A percentile compares a stretch with the other conserved stretches of the same genome.
These are phyloP conservation scores for Drosophila tristis DNA, from an alignment of 1,140 invertebrate genomes.

Conservation along the genomic window DNA sequence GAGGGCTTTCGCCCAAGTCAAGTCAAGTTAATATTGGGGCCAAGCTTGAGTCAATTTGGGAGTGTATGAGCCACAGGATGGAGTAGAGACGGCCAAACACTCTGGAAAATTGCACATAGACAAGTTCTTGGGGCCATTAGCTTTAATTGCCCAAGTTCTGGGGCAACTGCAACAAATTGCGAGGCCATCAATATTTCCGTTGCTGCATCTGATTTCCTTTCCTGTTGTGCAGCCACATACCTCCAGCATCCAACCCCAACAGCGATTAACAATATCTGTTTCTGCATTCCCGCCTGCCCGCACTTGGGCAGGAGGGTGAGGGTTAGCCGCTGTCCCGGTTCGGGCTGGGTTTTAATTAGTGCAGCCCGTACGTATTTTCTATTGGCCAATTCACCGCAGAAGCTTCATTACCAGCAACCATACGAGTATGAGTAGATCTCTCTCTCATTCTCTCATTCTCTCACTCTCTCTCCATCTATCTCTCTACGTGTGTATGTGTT, in stretches of 20 bases:
- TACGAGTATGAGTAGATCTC: not conserved
- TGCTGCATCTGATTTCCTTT: slow-evolving; percentile 68
- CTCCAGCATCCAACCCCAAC: slow-evolving; percentile 4
- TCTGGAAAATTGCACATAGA: slow-evolving; percentile 50
- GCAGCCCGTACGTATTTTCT: slow-evolving; percentile 66
- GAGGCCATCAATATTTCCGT: slow-evolving; percentile 65
- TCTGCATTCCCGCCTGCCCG: not conserved
- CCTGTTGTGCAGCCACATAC: slow-evolving; percentile 56
- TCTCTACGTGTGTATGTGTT: slow-evolving; percentile 33
- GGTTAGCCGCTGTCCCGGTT: slow-evolving; percentile 40
- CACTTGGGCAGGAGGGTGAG: slow-evolving; percentile 22
- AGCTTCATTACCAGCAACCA: slow-evolving; percentile 62
- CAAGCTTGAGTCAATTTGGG: slow-evolving; percentile 66
- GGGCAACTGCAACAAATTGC: slow-evolving; percentile 67
- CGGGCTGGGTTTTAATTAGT: slow-evolving; percentile 81
- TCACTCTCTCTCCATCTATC: slow-evolving; percentile 11
- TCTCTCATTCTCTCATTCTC: no score
- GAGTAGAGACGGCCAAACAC: slow-evolving; percentile 12
- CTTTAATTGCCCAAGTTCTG: slow-evolving; percentile 64
- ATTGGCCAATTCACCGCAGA: slow-evolving; percentile 81
- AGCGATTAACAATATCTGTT: slow-evolving; percentile 65
- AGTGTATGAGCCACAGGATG: slow-evolving; percentile 11
- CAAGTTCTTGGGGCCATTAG: slow-evolving; percentile 60
- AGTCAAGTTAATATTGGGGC: slow-evolving; percentile 54
- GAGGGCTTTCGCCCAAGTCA: not conserved